Percentiles rank a stretch among this genome's conserved stretches.
Conservation (phyloP, 2,113 vertebrate genomes). For the Hylia prasina region DNA sequence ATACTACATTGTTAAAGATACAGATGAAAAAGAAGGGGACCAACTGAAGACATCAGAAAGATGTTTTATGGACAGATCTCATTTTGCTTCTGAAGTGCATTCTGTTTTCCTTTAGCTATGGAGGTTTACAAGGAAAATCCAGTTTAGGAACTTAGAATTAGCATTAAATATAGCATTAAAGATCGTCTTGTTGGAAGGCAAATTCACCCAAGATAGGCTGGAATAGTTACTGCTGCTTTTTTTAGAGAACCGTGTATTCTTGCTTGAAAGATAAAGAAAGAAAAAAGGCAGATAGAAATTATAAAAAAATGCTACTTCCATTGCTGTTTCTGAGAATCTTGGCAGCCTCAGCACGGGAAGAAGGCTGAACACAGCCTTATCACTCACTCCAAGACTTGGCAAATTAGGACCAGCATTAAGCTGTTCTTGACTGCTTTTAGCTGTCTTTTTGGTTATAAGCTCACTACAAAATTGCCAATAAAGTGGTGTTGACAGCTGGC, state of each 20-base stretch:
- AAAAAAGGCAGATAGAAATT: not conserved
- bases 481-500: not conserved
- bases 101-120: not conserved
- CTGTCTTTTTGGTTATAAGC: not conserved
- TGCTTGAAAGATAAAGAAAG: constrained; percentile 5
- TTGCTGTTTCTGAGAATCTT: not conserved
- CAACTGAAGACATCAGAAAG: not conserved
- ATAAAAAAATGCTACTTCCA: not conserved
- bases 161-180: not conserved
- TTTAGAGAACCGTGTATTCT: not conserved
- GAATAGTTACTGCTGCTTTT: not conserved
- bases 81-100: not conserved
- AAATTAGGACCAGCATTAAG: constrained; percentile 37
- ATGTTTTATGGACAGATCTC: not conserved
- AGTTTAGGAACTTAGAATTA: constrained; percentile 2
- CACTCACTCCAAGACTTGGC: constrained; percentile 19
- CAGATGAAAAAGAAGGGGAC: not conserved
- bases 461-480: not conserved
- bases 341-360: not conserved
- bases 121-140: not conserved
- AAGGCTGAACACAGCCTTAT: constrained; percentile 5
- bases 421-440: constrained; percentile 37
- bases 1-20: not conserved
- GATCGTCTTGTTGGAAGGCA: not conserved
- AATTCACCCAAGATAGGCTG: not conserved